Evolutionary conservation across 2,113 vertebrate genomes (phyloP).

Genomic region (Petrocephalus zakoni): DNA sequence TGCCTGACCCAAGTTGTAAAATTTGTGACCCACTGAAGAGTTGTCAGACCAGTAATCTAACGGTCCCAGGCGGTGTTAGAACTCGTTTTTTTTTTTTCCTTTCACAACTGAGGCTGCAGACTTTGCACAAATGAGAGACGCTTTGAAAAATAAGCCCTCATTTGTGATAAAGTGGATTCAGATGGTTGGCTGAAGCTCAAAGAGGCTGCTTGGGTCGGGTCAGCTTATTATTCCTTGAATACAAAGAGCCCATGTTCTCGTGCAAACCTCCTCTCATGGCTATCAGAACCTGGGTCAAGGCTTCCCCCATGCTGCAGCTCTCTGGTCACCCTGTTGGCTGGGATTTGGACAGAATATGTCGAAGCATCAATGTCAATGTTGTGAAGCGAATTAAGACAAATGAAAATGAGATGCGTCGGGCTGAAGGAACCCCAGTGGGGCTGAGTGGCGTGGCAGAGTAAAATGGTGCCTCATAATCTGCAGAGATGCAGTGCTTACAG

Average conservation of each 20-base stretch:
- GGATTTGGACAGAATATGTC: constrained; percentile 7
- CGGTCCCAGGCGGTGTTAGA: constrained; percentile 47
- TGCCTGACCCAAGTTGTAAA: constrained; percentile 42
- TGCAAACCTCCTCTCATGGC: constrained; percentile 42
- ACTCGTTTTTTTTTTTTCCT: constrained; percentile 30
- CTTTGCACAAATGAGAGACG: constrained; percentile 53
- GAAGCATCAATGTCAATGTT: constrained; percentile 6
- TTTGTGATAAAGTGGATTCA: constrained; percentile 61
- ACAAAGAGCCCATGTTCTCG: constrained; percentile 47
- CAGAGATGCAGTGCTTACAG: background rate
- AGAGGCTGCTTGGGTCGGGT: constrained; percentile 44
- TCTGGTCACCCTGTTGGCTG: constrained; percentile 12
- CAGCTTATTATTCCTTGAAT: constrained; percentile 56
- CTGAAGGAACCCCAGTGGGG: background rate
- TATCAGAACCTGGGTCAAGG: constrained; percentile 40
- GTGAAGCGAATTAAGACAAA: constrained; percentile 2
- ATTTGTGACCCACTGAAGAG: constrained; percentile 47
- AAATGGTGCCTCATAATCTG: background rate
- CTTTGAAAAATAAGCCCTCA: constrained; percentile 59
- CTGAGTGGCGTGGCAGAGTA: background rate
- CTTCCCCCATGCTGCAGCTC: constrained; percentile 12
- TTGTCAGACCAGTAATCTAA: constrained; percentile 53
- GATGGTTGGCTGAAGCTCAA: constrained; percentile 59
- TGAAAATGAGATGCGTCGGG: constrained; percentile 21
- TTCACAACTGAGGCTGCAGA: constrained; percentile 42